Evolutionary conservation across 2,888 invertebrate genomes (phyloP), one percentile per base, ranked within the genome.

Genomic region (Pristionchus mayeri): DNA sequence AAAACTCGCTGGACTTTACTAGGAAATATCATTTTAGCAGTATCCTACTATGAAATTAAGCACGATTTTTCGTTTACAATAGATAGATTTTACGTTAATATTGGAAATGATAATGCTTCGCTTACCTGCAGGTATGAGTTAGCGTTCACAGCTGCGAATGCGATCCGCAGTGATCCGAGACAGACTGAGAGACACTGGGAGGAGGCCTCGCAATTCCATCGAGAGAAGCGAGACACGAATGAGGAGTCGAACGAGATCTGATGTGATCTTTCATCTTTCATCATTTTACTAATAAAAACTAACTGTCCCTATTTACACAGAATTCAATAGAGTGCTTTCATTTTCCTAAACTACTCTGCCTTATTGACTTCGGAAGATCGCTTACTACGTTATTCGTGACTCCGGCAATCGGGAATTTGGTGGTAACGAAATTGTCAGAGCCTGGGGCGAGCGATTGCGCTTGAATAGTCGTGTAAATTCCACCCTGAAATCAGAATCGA

Each of bases 391-490:
- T 21, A 40, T n/a, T 50, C 6, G n/a, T 54, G 6, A 50, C 75
- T 40, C 84, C 84, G 24, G 84, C 84, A 4, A 84, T 27, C 16
- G 84, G 34, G 54, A 40, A 84, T 30, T 30, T 37, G 0, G 71
- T 71, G n/a, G n/a, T 11, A 13, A 18, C 54, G 52, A 84, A 84
- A 9, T 40, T 24, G 34, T 24, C 18, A 2, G 50, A 52, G 24
- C 24, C 52, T 2, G 84, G 84, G 9, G 75, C 84, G 52, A 84
- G 75, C 0, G 84, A 50, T 30, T 84, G 84, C 3, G 75, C 84
- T 75, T 84, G 84, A 11, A 84, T 27, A 3, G 40, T 71, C 3
- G 84, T 84, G 75, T 34, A 84, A 18, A 54, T 71, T 2, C 40
- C 52, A 9, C 84, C 84, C 84, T 84, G 71, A 0, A 78, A 27